phyloP scores from a whole-genome alignment of 2,888 invertebrate genomes.

The Elmis aenea region DNA sequence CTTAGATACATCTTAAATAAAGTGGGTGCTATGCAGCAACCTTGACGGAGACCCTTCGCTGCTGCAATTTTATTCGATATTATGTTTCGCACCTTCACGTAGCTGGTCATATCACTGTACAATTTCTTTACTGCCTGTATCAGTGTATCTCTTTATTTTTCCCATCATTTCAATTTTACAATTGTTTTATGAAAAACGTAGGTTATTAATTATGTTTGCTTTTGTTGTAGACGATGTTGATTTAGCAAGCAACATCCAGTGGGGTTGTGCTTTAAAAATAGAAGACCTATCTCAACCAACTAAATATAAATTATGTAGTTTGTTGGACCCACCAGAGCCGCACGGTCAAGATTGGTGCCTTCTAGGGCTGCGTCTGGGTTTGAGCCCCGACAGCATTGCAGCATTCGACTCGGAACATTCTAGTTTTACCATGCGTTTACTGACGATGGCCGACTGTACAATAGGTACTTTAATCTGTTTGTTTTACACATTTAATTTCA shows the following conservation, averaged over 20 bases:
- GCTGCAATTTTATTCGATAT: too few relatives aligned
- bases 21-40: too few relatives aligned
- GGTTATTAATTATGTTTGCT: too few relatives aligned
- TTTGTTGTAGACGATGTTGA: constrained; percentile 36
- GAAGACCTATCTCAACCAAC: constrained; percentile 56
- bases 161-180: too few relatives aligned
- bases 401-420: constrained; percentile 44
- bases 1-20: too few relatives aligned
- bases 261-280: constrained; percentile 57
- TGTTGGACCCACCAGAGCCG: constrained; percentile 68
- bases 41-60: too few relatives aligned
- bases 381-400: constrained; percentile 44
- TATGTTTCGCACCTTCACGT: too few relatives aligned
- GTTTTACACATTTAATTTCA: too few relatives aligned
- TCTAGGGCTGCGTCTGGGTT: constrained; percentile 63
- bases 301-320: constrained; percentile 57
- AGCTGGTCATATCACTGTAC: too few relatives aligned
- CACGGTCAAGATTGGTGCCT: constrained; percentile 74
- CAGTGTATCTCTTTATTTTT: too few relatives aligned
- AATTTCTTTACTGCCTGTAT: too few relatives aligned
- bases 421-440: constrained; percentile 43
- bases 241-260: constrained; percentile 39
- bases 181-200: too few relatives aligned
- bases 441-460: constrained; percentile 43
- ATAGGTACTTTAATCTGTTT: constrained; percentile 36